phyloP scores from a whole-genome alignment of 2,888 invertebrate genomes.

The Meghimatium bilineatum region DNA sequence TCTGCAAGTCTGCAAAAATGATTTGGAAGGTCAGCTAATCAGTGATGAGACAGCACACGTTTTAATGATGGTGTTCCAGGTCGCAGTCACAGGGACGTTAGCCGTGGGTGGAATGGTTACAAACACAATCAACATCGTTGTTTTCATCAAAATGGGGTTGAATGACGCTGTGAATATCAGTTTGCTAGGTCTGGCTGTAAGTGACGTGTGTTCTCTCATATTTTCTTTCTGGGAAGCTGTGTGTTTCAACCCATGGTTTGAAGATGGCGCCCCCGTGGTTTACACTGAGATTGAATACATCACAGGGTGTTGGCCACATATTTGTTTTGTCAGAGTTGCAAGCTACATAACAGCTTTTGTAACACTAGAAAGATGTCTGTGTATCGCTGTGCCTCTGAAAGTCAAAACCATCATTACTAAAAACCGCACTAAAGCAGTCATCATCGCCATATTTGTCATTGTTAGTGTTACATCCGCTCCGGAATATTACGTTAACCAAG shows the following conservation, averaged over 20 bases:
- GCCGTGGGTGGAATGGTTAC: conserved; percentile 28
- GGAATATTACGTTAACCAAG: conserved; percentile 32
- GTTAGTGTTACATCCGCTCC: conserved; percentile 19
- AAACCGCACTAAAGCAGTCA: conserved; percentile 1
- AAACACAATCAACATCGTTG: conserved; percentile 34
- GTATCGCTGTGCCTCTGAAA: conserved; percentile 30
- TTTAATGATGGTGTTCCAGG: conserved; percentile 15
- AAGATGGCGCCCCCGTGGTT: conserved; percentile 83
- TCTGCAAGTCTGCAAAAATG: background rate
- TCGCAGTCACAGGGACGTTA: conserved; percentile 24
- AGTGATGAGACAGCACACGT: conserved; percentile 18
- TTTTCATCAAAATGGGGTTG: conserved; percentile 30
- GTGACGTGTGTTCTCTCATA: conserved; percentile 34
- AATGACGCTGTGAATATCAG: conserved; percentile 39
- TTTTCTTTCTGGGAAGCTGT: conserved; percentile 26
- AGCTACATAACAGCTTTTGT: conserved; percentile 40
- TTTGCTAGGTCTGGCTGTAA: conserved; percentile 18
- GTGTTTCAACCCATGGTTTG: conserved; percentile 36
- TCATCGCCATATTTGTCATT: background rate
- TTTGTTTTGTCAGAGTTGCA: conserved; percentile 26
- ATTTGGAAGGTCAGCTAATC: background rate
- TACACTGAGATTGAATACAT: conserved; percentile 89
- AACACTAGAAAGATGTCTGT: conserved; percentile 36
- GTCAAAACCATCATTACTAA: conserved; percentile 34
- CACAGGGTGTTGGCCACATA: conserved; percentile 41